Conservation (phyloP, 2,113 vertebrate species). For the Oryzias melastigma region DNA sequence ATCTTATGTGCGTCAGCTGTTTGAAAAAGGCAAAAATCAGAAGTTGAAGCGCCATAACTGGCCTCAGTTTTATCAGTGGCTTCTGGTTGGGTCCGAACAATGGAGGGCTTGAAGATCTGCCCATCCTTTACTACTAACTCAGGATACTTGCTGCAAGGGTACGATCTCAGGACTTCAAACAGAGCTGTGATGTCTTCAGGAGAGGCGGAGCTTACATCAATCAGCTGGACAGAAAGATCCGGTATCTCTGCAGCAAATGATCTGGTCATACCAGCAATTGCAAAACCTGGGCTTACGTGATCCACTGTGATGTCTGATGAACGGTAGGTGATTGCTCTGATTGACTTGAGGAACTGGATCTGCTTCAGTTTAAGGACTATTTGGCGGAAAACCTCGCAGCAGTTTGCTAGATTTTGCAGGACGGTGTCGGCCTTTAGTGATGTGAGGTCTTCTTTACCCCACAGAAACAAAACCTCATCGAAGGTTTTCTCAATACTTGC, state of each 20-base stretch:
- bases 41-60: constrained; percentile 20
- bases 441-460: constrained; percentile 78
- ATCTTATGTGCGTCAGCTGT: constrained; percentile 73
- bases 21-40: constrained; percentile 71
- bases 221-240: constrained; percentile 80
- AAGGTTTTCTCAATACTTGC: constrained; percentile 62
- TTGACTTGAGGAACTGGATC: constrained; percentile 53
- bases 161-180: constrained; percentile 71
- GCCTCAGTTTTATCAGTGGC: constrained; percentile 11
- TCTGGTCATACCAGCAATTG: constrained; percentile 80
- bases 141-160: constrained; percentile 68
- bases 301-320: constrained; percentile 77
- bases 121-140: constrained; percentile 81
- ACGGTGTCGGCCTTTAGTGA: constrained; percentile 54
- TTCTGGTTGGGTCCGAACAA: constrained; percentile 67
- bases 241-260: constrained; percentile 77
- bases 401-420: constrained; percentile 71
- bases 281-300: constrained; percentile 80
- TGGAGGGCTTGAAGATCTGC: constrained; percentile 61
- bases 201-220: constrained; percentile 75
- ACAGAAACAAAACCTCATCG: constrained; percentile 82
- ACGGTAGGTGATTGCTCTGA: constrained; percentile 80
- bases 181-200: constrained; percentile 74
- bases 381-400: constrained; percentile 81
- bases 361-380: constrained; percentile 73